phyloP scores from a whole-genome alignment of 1,140 invertebrate genomes.

The Phthorimaea operculella region DNA sequence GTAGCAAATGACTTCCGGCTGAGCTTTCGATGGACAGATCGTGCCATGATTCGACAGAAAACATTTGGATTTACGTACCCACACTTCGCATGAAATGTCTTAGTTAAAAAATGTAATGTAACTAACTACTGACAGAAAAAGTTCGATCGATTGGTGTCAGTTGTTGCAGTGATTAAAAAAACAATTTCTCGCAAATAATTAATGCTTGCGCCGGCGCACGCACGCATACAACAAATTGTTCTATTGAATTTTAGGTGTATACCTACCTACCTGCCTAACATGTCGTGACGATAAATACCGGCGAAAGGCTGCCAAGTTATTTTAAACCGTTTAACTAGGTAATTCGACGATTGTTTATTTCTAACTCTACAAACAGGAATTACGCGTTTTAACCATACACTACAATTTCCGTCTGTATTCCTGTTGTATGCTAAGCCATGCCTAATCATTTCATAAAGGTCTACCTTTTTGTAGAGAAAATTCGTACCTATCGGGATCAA shows the following conservation, averaged over 20 bases:
- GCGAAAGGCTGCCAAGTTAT: constrained; percentile 4
- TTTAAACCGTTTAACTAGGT: neutral
- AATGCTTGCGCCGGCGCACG: neutral
- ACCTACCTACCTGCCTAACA: neutral
- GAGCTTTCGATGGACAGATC: no score
- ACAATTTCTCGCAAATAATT: constrained; percentile 2
- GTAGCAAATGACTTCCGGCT: no score
- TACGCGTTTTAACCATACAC: neutral
- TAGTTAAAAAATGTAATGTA: neutral
- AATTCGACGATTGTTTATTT: constrained; percentile 2
- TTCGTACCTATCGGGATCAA: no score
- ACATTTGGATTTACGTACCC: neutral
- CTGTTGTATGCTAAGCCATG: no score
- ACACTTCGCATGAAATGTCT: neutral
- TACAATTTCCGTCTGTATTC: no score
- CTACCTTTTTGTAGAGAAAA: no score
- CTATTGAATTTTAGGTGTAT: constrained; percentile 4
- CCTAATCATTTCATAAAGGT: no score
- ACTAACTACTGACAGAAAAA: neutral
- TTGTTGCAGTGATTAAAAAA: neutral
- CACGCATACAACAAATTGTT: neutral
- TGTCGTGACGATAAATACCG: neutral
- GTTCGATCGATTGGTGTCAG: neutral
- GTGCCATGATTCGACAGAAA: no score
- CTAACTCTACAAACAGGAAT: neutral